A percentile compares a stretch with the other conserved stretches of the same genome.
Evolutionary conservation across 2,888 invertebrate species (phyloP).

Genomic region (Drosophila aldrichi): DNA sequence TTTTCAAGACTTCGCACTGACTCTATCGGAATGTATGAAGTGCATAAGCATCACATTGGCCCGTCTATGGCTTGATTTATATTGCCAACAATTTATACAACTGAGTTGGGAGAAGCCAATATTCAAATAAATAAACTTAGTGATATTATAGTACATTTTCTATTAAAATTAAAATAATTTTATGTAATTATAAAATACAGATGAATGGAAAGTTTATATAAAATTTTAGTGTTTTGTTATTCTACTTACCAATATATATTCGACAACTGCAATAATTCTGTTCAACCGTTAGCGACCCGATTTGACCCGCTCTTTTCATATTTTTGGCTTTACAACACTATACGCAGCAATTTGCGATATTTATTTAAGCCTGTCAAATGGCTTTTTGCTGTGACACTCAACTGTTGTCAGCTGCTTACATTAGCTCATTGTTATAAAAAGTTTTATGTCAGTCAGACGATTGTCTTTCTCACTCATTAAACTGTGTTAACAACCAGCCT

Average conservation of each 20-base stretch:
- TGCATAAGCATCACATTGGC: background rate
- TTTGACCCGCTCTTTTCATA: background rate
- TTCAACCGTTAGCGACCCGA: background rate
- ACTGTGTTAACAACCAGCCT: too few species aligned
- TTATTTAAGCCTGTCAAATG: background rate
- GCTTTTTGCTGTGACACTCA: slow-evolving; percentile 7
- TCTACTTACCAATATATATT: background rate
- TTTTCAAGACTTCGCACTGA: background rate
- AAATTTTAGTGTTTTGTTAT: background rate
- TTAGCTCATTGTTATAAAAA: background rate
- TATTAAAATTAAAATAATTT: background rate
- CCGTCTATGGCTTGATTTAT: background rate
- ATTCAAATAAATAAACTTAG: slow-evolving; percentile 17
- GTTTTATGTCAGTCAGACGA: background rate
- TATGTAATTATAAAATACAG: background rate
- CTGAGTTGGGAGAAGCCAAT: background rate
- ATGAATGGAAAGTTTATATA: background rate
- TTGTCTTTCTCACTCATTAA: background rate
- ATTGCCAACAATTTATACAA: background rate
- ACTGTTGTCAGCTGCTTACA: background rate
- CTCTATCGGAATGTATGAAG: background rate
- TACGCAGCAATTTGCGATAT: background rate
- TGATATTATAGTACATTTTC: slow-evolving; percentile 29
- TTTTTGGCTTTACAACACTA: background rate
- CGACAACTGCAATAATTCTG: too few species aligned